Conservation (phyloP, 2,888 invertebrate species). For the Aplocera efformata region DNA sequence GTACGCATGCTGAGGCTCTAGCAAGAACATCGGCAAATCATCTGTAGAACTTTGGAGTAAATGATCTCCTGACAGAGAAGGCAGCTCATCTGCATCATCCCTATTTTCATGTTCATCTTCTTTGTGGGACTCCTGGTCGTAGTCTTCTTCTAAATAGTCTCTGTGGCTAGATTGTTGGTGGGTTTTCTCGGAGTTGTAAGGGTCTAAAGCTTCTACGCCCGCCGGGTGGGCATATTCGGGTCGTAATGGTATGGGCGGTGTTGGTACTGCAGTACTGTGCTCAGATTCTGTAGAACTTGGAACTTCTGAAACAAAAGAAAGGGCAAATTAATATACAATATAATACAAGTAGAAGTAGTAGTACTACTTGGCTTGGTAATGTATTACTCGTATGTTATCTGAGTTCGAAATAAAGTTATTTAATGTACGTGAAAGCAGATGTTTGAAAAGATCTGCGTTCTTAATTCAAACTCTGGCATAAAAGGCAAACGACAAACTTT, state of each 20-base stretch:
- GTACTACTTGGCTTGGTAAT: no score
- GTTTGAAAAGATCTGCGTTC: no score
- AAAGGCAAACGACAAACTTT: slow-evolving; percentile 8
- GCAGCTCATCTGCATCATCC: slow-evolving; percentile 73
- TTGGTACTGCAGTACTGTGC: slow-evolving; percentile 51
- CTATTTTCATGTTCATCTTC: slow-evolving; percentile 71
- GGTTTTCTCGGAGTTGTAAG: slow-evolving; percentile 72
- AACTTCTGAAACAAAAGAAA: slow-evolving; percentile 59
- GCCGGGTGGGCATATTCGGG: slow-evolving; percentile 75
- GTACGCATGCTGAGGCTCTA: slow-evolving; percentile 93
- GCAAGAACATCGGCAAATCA: slow-evolving; percentile 90
- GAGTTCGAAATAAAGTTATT: no score
- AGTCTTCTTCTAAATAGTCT: slow-evolving; percentile 74
- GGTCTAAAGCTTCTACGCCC: slow-evolving; percentile 70
- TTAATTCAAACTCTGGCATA: not conserved
- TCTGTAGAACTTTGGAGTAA: slow-evolving; percentile 81
- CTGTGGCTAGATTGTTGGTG: slow-evolving; percentile 58
- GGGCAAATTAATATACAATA: not conserved
- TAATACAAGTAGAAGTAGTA: no score
- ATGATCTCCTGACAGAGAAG: slow-evolving; percentile 71
- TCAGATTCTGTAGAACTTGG: slow-evolving; percentile 61
- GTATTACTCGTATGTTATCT: no score
- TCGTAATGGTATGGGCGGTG: slow-evolving; percentile 62
- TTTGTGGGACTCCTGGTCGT: slow-evolving; percentile 68
- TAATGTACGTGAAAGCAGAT: not conserved